Base-by-base conservation (phyloP, 2,797 vertebrate genomes). In the Coregonus ussuriensis region DNA sequence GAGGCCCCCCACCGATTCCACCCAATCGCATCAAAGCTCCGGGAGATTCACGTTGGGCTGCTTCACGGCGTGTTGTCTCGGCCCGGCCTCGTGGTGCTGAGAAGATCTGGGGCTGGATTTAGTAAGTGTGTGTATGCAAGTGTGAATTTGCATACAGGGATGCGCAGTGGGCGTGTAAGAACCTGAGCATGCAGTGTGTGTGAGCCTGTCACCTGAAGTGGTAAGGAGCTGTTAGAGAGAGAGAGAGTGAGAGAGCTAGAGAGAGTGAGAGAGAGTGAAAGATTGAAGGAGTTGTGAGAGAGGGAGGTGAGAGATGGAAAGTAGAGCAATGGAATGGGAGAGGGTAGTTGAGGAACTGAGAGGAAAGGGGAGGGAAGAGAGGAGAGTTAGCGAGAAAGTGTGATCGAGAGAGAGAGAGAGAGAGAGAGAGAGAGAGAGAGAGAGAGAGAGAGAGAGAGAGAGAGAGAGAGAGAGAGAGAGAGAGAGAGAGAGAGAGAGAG, bases 21-120 rank as follows among this genome's bases (percentile, higher is more conserved):
- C 77, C 69, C 69, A 75, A 76, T 79, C 14, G 77, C 87, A 89
- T 90, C 86, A 89, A 89, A 89, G 86, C 81, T 71, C 84, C 78
- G 59, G 77, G 80, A 81, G 72, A 84, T 76, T 85, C 25, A 84
- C 88, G 88, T 79, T 78, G 82, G 82, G 84, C 83, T 63, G 73
- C 77, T 83, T 76, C 53, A 71, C 56, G 63, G 76, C 67, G 65
- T 77, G 66, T 67, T 72, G 75, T 70, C 81, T 71, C 77, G 79
- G 31, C 79, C 25, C 53, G 9, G 74, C 71, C 33, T 69, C 4
- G 74, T 59, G 1, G 31, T 31, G 6, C 29, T 7, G 54, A 62
- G 9, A 54, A 37, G 72, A 62, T 62, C 53, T 21, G 31, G 16
- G 31, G 1, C n/a, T 66, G 67, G 52, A 75, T 82, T 80, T 69